phyloP scores from a whole-genome alignment of 2,113 vertebrate genomes.

The Mustela nigripes region DNA sequence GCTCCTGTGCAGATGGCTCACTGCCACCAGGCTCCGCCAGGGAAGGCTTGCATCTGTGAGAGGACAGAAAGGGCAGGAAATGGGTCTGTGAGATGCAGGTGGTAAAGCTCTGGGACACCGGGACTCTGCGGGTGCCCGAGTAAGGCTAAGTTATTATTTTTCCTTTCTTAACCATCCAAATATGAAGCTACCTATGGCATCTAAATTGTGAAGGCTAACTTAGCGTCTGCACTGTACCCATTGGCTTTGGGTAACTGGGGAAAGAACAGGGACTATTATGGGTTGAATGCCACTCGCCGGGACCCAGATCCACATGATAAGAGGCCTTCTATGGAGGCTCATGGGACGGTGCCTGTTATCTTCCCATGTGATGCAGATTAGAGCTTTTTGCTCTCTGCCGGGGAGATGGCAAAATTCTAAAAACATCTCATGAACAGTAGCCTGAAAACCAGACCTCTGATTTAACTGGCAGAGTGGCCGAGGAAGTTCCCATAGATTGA shows the following conservation, averaged over 20 bases:
- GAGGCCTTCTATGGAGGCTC: background rate
- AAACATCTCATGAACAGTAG: background rate
- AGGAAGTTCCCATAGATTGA: background rate
- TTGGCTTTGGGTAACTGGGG: constrained; percentile 36
- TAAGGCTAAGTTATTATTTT: constrained; percentile 57
- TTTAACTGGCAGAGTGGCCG: background rate
- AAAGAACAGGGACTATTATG: background rate
- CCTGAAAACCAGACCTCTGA: background rate
- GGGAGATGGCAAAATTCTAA: background rate
- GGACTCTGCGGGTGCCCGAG: background rate
- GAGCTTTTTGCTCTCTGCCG: background rate
- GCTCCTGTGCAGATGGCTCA: background rate
- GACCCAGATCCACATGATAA: background rate
- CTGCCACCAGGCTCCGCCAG: background rate
- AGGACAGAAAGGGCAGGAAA: constrained; percentile 17
- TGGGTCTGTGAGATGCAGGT: background rate
- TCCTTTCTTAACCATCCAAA: constrained; percentile 46
- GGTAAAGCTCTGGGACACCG: background rate
- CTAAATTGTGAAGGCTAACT: constrained; percentile 44
- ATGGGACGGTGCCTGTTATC: background rate
- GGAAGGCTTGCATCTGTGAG: background rate
- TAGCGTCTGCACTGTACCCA: background rate
- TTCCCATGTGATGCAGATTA: background rate
- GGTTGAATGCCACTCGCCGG: background rate
- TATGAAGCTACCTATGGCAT: constrained; percentile 38